Evolutionary conservation across 2,113 vertebrate genomes (phyloP).

Genomic region (Parotia lawesii): DNA sequence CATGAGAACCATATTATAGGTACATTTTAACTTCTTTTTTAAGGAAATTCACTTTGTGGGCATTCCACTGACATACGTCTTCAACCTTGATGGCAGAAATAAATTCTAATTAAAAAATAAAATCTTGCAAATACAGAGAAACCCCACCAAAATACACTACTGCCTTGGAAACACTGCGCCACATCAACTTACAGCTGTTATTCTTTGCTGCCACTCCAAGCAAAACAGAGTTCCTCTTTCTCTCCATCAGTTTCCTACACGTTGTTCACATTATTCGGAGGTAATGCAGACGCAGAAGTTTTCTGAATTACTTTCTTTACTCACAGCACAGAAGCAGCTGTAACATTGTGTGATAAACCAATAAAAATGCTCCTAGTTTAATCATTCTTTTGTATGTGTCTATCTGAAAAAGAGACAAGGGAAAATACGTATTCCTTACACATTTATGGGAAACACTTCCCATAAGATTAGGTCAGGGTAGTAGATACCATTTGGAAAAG

Average conservation of each 20-base stretch:
- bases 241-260: background rate
- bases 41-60: background rate
- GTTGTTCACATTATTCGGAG: background rate
- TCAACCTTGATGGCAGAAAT: background rate
- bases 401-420: background rate
- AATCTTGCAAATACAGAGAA: background rate
- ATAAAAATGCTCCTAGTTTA: background rate
- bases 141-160: rapidly evolving
- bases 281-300: background rate
- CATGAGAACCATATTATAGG: background rate
- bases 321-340: background rate
- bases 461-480: background rate
- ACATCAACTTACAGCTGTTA: background rate
- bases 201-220: background rate
- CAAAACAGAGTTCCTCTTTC: background rate
- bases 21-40: background rate
- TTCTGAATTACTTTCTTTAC: background rate
- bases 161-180: background rate
- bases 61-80: background rate
- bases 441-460: background rate
- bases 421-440: background rate
- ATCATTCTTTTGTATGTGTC: background rate
- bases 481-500: background rate
- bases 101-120: background rate
- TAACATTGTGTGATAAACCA: background rate